Evolutionary conservation across 1,140 invertebrate species (phyloP).

Genomic region (Varroa destructor): DNA sequence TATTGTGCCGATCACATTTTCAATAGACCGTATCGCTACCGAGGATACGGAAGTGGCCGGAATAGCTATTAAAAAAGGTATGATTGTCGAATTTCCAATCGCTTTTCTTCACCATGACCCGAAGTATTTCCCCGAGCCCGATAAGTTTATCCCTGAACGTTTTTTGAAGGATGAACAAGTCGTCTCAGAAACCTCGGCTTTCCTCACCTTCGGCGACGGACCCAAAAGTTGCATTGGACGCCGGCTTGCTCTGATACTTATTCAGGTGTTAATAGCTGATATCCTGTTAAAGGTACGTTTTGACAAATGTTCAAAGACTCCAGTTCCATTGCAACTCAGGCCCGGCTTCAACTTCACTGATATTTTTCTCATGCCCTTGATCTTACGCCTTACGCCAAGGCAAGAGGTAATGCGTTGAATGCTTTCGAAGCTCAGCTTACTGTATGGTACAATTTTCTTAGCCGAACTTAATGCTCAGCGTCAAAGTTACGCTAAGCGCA

Average conservation of each 20-base stretch:
- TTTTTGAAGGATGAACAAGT: not conserved
- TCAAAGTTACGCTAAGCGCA: too few species aligned
- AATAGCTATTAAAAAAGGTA: not conserved
- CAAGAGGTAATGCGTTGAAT: too few species aligned
- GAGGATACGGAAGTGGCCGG: not conserved
- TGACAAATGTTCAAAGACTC: not conserved
- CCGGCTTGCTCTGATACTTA: not conserved
- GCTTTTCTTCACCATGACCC: not conserved
- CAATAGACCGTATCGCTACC: not conserved
- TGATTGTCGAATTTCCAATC: not conserved
- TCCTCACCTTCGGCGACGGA: conserved; percentile 3
- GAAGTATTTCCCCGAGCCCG: not conserved
- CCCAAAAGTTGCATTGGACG: conserved; percentile 13
- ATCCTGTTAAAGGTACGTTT: not conserved
- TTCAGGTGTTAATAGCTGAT: not conserved
- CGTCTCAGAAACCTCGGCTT: not conserved
- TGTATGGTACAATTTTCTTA: too few species aligned
- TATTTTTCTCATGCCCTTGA: too few species aligned
- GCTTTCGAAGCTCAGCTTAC: too few species aligned
- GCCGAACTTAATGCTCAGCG: too few species aligned
- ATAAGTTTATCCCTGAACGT: not conserved
- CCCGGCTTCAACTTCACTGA: too few species aligned
- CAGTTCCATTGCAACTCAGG: too few species aligned
- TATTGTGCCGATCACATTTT: not conserved
- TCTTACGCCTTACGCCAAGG: too few species aligned